Evolutionary conservation across 1,140 invertebrate genomes (phyloP), one percentile per base, ranked within the genome.

Genomic region (Chymomyza costata): DNA sequence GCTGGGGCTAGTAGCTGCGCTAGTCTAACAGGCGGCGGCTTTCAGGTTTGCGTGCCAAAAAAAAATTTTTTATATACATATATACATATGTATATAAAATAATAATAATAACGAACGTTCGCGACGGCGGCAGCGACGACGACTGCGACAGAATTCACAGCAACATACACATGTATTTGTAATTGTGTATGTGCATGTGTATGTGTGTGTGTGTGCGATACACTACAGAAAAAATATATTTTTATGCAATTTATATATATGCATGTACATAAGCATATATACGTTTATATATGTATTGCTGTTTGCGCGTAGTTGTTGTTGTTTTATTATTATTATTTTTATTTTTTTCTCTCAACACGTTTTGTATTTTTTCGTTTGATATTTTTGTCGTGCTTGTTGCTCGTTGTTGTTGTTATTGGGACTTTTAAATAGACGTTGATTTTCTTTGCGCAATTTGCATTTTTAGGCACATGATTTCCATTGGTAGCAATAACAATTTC

Each of bases 401-500:
- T 25, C 60, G 46, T 46, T 66, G 53, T 40, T 52, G 47, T 34
- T 67, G 46, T 48, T 64, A 66, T 66, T 78, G 62, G 25, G 49
- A 65, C 53, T 76, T 73, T 78, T 80, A 78, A 67, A 71, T 80
- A 76, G 70, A 71, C 66, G 66, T 80, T 76, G 71, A 67, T 76
- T 76, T 76, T 76, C 71, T 80, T 80, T 63, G 71, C 63, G 73
- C 67, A 80, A 80, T 78, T 78, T 80, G 76, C 73, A 78, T 80
- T 73, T 81, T 71, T 73, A 78, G 73, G 73, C 73, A 78, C 73
- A 78, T 80, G 60, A 78, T 78, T 78, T 78, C 67, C 67, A 80
- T 73, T 78, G 73, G 63, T 73, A 78, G 70, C 57, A 61, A 71
- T n/a, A n/a, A n/a, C n/a, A n/a, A n/a, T n/a, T n/a, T n/a, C n/a